These are phyloP conservation scores for Bradynema listronoti DNA, from an alignment of 1,140 invertebrate genomes.

Conservation along the genomic window DNA sequence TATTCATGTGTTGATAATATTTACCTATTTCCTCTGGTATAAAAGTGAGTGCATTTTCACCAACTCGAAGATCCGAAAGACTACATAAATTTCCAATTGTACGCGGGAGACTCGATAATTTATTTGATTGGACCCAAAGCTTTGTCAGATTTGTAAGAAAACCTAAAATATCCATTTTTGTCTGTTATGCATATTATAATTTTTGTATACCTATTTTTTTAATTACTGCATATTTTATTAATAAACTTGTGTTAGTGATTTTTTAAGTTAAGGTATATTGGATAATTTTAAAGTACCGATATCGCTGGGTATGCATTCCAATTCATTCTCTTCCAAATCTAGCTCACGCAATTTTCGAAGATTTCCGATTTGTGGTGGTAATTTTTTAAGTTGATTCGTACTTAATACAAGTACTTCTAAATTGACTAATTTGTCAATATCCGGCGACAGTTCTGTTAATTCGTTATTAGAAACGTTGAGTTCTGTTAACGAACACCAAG, in stretches of 20 bases:
- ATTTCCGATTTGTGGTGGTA: slow-evolving; percentile 75
- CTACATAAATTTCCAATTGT: slow-evolving; percentile 71
- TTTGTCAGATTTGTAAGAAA: slow-evolving; percentile 55
- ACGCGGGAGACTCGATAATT: slow-evolving; percentile 43
- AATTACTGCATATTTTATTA: neutral
- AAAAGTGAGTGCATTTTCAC: slow-evolving; percentile 90
- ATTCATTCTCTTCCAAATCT: slow-evolving; percentile 81
- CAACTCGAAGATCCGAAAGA: slow-evolving; percentile 82
- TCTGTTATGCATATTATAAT: neutral
- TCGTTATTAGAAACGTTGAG: slow-evolving; percentile 94
- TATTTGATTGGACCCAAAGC: slow-evolving; percentile 56
- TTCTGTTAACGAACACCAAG: slow-evolving; percentile 91
- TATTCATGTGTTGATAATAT: slow-evolving; percentile 16
- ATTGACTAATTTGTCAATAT: slow-evolving; percentile 87
- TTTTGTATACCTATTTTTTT: slow-evolving; percentile 1
- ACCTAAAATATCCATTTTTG: slow-evolving; percentile 24
- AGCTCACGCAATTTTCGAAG: slow-evolving; percentile 82
- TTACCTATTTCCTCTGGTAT: slow-evolving; percentile 89
- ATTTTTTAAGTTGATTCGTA: slow-evolving; percentile 79
- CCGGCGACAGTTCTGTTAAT: slow-evolving; percentile 74
- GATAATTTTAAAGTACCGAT: slow-evolving; percentile 64
- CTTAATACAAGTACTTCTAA: slow-evolving; percentile 91
- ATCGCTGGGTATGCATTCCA: slow-evolving; percentile 85
- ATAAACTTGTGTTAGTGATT: neutral
- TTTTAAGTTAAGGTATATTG: slow-evolving; percentile 4